phyloP scores from a whole-genome alignment of 2,797 vertebrate genomes.

The Oophaga sylvatica region DNA sequence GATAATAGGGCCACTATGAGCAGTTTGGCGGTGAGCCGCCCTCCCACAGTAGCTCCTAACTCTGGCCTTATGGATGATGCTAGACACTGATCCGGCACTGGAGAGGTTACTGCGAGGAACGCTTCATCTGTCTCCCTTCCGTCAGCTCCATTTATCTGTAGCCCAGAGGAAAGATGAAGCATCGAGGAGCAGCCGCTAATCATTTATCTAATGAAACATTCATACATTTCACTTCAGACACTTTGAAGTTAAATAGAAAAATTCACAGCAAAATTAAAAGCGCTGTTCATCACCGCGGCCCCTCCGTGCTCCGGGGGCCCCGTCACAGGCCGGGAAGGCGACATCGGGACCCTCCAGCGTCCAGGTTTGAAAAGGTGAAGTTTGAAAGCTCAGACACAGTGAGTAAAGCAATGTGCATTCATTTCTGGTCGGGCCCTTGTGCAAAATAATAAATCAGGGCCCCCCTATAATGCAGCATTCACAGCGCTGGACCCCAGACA shows the following conservation, averaged over 20 bases:
- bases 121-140: slow-evolving; percentile 24
- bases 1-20: too few species aligned
- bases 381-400: background rate
- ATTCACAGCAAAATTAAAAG: slow-evolving; percentile 23
- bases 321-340: background rate
- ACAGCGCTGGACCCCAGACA: too few species aligned
- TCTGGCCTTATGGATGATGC: background rate
- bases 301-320: background rate
- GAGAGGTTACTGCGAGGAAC: background rate
- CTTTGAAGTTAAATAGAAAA: slow-evolving; percentile 45
- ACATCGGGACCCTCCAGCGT: background rate
- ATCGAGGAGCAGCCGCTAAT: slow-evolving; percentile 41
- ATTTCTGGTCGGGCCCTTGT: too few species aligned
- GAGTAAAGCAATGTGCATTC: background rate
- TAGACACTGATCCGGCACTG: background rate
- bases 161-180: slow-evolving; percentile 16
- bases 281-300: background rate
- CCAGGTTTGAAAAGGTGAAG: background rate
- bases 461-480: too few species aligned
- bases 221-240: slow-evolving; percentile 31
- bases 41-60: too few species aligned
- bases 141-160: slow-evolving; percentile 38
- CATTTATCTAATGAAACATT: slow-evolving; percentile 60
- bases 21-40: too few species aligned
- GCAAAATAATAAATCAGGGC: too few species aligned